Evolutionary conservation across 2,888 invertebrate species (phyloP), one percentile per base, ranked within the genome.

Genomic region (Napeogenes sylphis): DNA sequence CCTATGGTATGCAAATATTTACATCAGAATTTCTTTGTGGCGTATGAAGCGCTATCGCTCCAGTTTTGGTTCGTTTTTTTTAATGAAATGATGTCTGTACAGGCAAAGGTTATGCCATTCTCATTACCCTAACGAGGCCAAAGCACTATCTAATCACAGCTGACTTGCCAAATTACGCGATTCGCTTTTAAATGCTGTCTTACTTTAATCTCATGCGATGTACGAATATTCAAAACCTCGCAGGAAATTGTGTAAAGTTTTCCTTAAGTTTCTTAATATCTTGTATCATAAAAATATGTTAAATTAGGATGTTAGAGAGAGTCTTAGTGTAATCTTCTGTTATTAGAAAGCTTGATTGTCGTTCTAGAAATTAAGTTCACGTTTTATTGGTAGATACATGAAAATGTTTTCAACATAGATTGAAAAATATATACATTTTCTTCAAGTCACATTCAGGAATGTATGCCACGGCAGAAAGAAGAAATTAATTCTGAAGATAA

Each of bases 101-200:
- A 75, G 71, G 76, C 79, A 81, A 77, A 83, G 83, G 84, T 84
- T 85, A 84, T 83, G 82, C 82, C 75, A 77, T 83, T 79, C 83
- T 87, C 85, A 87, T 90, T 87, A 85, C 75, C 79, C 78, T 86
- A 90, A 88, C 86, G 84, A 86, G 87, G 78, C 79, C 78, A 79
- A 82, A 84, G 84, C 86, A 86, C 87, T 87, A 86, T 88, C 88
- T 89, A 88, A 89, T 89, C 87, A 87, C 83, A 82, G 84, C 75
- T 82, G 81, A 83, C 84, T 85, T 90, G 89, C 88, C 89, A 89
- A 90, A 90, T 89, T 88, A 86, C 83, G 83, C 83, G 83, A 84
- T 82, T 79, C 78, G 77, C 80, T 84, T 87, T 85, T 83, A 84
- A 86, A 86, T 83, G 86, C 82, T 77, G 83, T 82, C 78, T 86